Base-by-base conservation (phyloP, 2,113 vertebrate genomes). In the Synodontis membranacea region DNA sequence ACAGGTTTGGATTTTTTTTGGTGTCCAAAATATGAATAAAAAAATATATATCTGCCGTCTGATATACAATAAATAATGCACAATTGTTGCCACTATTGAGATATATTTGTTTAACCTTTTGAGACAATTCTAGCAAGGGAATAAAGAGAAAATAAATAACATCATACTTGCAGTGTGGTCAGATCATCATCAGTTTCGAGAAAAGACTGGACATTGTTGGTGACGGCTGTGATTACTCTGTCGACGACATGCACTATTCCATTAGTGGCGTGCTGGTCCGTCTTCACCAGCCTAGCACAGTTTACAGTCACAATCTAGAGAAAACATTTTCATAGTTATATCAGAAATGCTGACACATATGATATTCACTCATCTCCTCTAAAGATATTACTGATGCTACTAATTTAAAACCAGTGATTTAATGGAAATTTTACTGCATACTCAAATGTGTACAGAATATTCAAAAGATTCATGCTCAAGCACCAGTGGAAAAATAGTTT, bases 211-310 rank as follows among this genome's bases (percentile, higher is more conserved):
- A 99, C 95, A 83, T 91, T 95, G 93, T 96, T 98, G 25, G 96
- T 96, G 15, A 97, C 82, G 72, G 97, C 97, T 12, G 97, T 96
- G 10, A 99, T 98, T 92, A 99, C 98, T 50, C 97, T 96, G 89
- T 99, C 98, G 0, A 99, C 97, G 81, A 99, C 96, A 0, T 99
- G 98, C 9, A 99, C 98, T 39, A 99, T 98, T 0, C 98, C 98
- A 0, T 99, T 99, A 89, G 97, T 98, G 25, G 98, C 97, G 0
- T 98, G 97, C 84, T 99, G 97, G 93, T 99, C 98, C 0, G 98
- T 97, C 91, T 98, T 98, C 91, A 99, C 89, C 64, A 99, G 94
- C 76, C 98, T 95, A n/a, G 98, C 98, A 31, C 98, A 99, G 93
- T 99, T 99, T 87, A 99, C 97, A 0, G 98, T 99, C 66, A 99